Conservation (phyloP, 1,140 invertebrate genomes). For the Halictus rubicundus region DNA sequence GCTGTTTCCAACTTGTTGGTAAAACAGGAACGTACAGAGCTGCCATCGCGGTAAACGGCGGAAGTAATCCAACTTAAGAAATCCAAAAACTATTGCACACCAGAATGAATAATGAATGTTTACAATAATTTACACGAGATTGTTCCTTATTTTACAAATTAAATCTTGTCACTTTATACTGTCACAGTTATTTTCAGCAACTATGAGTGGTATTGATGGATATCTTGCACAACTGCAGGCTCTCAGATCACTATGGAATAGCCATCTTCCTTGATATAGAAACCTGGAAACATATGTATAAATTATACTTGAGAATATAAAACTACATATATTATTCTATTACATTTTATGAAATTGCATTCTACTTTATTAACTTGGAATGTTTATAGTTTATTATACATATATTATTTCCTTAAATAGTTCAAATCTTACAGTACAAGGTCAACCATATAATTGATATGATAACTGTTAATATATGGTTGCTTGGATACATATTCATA, state of each 20-base stretch:
- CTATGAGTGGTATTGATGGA: not conserved
- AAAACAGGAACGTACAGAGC: constrained; percentile 51
- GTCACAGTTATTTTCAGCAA: not conserved
- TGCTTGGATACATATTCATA: not conserved
- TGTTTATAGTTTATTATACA: not conserved
- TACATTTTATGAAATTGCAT: not conserved
- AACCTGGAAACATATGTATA: constrained; percentile 2
- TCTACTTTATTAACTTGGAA: not conserved
- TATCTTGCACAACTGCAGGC: not conserved
- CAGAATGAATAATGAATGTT: not conserved
- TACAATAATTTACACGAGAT: not conserved
- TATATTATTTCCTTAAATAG: too few species aligned
- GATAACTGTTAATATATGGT: not conserved
- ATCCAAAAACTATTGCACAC: not conserved
- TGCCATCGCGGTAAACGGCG: constrained; percentile 42
- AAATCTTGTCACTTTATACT: not conserved
- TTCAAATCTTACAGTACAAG: too few species aligned
- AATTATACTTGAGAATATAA: not conserved
- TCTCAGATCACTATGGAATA: not conserved
- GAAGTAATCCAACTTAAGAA: constrained; percentile 12
- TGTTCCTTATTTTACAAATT: not conserved
- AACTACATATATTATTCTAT: not conserved
- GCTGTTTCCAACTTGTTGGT: constrained; percentile 50
- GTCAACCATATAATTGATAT: not conserved
- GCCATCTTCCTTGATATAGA: not conserved